Base-by-base conservation (phyloP, 1,140 invertebrate genomes). In the Drosophila paulistorum region DNA sequence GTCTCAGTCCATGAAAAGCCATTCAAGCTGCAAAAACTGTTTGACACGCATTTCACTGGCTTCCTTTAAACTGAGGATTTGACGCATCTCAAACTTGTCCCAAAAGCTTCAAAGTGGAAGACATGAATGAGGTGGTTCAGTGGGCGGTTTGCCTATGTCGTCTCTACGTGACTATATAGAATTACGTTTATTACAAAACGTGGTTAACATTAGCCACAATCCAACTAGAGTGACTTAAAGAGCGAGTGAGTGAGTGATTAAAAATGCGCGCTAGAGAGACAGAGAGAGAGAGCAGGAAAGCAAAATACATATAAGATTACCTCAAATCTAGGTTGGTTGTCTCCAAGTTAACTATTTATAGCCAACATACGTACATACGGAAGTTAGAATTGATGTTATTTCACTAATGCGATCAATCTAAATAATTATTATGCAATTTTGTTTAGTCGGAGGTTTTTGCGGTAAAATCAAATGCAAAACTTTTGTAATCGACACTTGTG, bases 171-270 rank as follows among this genome's bases (percentile, higher is more conserved):
- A 66, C 41, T 77, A 79, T 79, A 87, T 87, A 87, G 84, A 89
- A 90, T 89, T 90, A 89, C 84, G 80, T 67, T 90, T 90, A 90
- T 89, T 89, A 81, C 84, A 89, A 89, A 89, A 90, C 84, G 84
- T 73, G 84, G 84, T 89, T 73, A 90, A 77, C 84, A 85, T 51
- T 51, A 48, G 17, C 45, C 45, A 14, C 45, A 48, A 48, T 48
- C 6, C 17, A 10, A 23, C 17, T 7, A 48, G 14, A 51, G 17
- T 7, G 45, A 51, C 17, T 10, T 70, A 85, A 89, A 60, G 42
- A 54, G 54, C 63, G 23, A 58, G 59, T 20, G 35, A 59, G 33
- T 26, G 59, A 57, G 60, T 26, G 26, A 7, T 30, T 30, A 30
- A 30, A 30, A 30, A 30, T 6, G 30, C 30, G 54, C 58, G 13